phyloP scores from a whole-genome alignment of 2,113 vertebrate genomes.

The Corythoichthys intestinalis region DNA sequence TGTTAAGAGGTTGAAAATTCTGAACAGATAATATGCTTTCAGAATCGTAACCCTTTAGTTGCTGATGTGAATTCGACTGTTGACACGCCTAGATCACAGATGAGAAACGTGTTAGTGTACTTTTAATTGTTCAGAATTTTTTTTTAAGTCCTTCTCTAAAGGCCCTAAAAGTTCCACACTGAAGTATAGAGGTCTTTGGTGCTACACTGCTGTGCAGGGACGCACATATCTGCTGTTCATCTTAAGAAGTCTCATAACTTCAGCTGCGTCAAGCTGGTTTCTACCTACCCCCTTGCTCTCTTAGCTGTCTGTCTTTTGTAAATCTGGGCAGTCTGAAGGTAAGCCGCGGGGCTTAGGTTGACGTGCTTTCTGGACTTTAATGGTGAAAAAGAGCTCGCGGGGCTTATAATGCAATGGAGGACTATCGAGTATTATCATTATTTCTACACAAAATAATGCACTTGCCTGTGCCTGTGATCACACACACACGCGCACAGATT shows the following conservation, averaged over 20 bases:
- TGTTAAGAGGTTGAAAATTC: too few relatives aligned
- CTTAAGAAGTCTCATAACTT: constrained; percentile 57
- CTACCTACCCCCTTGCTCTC: constrained; percentile 22
- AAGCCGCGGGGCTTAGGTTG: constrained; percentile 29
- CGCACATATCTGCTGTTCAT: constrained; percentile 22
- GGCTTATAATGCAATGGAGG: constrained; percentile 42
- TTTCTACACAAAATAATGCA: constrained; percentile 53
- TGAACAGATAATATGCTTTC: too few relatives aligned
- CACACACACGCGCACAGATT: constrained; percentile 13
- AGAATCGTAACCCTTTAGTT: too few relatives aligned
- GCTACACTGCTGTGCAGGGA: constrained; percentile 48
- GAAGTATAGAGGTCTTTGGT: too few relatives aligned
- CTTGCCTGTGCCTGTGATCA: constrained; percentile 45
- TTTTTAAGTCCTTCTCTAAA: too few relatives aligned
- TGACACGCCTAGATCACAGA: too few relatives aligned
- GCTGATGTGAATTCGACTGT: too few relatives aligned
- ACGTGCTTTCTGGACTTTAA: constrained; percentile 46
- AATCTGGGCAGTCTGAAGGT: constrained; percentile 44
- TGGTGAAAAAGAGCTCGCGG: constrained; percentile 46
- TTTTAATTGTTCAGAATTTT: too few relatives aligned
- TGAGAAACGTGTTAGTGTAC: too few relatives aligned
- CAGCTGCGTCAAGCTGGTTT: constrained; percentile 52
- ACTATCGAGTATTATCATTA: constrained; percentile 52
- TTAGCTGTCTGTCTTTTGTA: constrained; percentile 44
- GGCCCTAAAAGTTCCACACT: too few relatives aligned